phyloP scores from a whole-genome alignment of 2,113 vertebrate species.

The Porphyrio hochstetteri region DNA sequence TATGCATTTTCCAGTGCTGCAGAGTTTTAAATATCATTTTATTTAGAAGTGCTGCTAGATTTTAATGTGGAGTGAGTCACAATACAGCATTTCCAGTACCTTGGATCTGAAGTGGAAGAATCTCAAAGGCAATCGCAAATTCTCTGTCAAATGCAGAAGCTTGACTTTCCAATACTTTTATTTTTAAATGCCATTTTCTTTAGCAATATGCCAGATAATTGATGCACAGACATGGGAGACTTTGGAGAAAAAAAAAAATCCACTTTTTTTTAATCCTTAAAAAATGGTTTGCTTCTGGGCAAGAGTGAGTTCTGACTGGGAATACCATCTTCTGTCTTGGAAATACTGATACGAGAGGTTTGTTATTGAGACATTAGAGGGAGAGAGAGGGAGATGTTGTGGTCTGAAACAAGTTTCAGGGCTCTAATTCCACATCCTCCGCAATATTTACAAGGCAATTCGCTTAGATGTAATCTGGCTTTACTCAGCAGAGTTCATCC shows the following conservation, averaged over 20 bases:
- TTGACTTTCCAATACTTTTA: not conserved
- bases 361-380: not conserved
- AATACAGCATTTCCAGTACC: not conserved
- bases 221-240: not conserved
- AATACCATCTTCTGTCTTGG: not conserved
- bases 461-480: constrained; percentile 9
- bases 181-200: not conserved
- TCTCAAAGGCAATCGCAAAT: not conserved
- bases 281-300: not conserved
- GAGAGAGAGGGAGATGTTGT: not conserved
- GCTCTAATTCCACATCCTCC: constrained; percentile 34
- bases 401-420: constrained; percentile 1
- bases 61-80: not conserved
- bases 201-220: not conserved
- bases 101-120: not conserved
- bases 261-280: not conserved
- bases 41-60: not conserved
- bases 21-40: not conserved
- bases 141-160: not conserved
- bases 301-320: not conserved
- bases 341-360: not conserved
- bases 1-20: not conserved
- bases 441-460: constrained; percentile 24
- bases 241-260: not conserved
- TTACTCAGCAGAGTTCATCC: not conserved